Base-by-base conservation (phyloP, 1,140 invertebrate genomes). In the Pseudomyrmex flavicornis region DNA sequence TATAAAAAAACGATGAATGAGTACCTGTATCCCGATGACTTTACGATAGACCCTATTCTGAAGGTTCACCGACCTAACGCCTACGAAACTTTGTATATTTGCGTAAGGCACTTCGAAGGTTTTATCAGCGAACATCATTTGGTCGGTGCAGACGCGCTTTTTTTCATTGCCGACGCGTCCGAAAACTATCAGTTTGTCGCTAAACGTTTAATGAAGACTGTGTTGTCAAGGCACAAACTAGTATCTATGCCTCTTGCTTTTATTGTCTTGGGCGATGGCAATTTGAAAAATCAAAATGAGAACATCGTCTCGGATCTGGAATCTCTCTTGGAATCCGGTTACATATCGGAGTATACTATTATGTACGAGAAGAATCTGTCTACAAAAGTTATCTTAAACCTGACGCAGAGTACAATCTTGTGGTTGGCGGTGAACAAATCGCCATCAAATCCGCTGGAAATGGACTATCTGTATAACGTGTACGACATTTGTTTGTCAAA, bases 351-450 rank as follows among this genome's bases (percentile, higher is more conserved):
- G 58, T 93, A 94, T 13, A 91, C 90, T 1, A 82, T 94, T 2
- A 79, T 92, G 50, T 76, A 90, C 13, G 92, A 94, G 52, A 80
- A 94, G n/a, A 92, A 87, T 83, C 90, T 95, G 50, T 92, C 95
- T 65, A 91, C 94, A 17, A 92, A 91, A 58, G 85, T 95, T 17
- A 94, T 95, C 12, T 85, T 94, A 9, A 95, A 94, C 87, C 92
- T 93, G 1, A 89, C 94, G 7, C 95, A 96, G 90, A 94, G 94
- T 86, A 94, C 95, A 48, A 86, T 95, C 50, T 94, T 95, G 70
- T 96, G 96, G 95, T 86, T 96, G 56, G 93, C 96, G 1, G 95
- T 95, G 83, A 95, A 95, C 72, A 95, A 93, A 85, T 94, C 95
- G 48, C 92, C 92, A 63, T 86, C 91, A 10, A 95, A 96, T 54